Conservation (phyloP, 2,888 invertebrate genomes). For the Mimumesa dahlbomi region DNA sequence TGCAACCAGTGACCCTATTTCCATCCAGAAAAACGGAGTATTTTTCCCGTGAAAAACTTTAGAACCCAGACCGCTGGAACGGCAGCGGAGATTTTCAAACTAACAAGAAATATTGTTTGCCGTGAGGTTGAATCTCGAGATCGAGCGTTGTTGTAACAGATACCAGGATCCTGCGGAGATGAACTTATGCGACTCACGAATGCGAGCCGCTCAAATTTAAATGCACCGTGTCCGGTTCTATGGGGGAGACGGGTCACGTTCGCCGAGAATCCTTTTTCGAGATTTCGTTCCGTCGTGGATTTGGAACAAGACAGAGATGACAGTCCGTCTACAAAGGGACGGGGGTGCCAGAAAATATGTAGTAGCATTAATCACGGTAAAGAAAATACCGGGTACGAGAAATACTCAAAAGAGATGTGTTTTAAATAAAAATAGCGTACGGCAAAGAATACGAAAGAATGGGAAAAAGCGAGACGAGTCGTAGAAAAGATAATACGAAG, state of each 20-base stretch:
- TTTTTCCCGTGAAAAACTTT: no score
- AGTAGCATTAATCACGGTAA: constrained; percentile 52
- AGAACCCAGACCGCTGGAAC: no score
- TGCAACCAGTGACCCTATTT: no score
- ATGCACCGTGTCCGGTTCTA: constrained; percentile 52
- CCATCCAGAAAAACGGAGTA: no score
- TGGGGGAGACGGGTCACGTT: constrained; percentile 63
- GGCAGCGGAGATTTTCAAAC: no score
- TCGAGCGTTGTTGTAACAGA: constrained; percentile 50
- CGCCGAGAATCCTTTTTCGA: constrained; percentile 48
- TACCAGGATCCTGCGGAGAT: constrained; percentile 42
- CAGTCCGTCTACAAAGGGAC: constrained; percentile 32
- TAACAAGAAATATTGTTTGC: no score
- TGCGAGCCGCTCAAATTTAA: constrained; percentile 60
- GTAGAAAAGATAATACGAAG: no score
- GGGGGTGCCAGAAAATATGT: constrained; percentile 35
- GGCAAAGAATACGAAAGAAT: constrained; percentile 21
- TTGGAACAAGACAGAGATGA: constrained; percentile 40
- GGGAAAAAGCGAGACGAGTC: no score
- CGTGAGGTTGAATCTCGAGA: no score
- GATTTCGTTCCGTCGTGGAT: constrained; percentile 53
- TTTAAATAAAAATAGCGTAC: constrained; percentile 60
- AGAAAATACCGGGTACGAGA: constrained; percentile 22
- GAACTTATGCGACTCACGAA: constrained; percentile 66
- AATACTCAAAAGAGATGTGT: constrained; percentile 42